Evolutionary conservation across 2,888 invertebrate genomes (phyloP), one percentile per base, ranked within the genome.

Genomic region (Phrixothrix hirtus): DNA sequence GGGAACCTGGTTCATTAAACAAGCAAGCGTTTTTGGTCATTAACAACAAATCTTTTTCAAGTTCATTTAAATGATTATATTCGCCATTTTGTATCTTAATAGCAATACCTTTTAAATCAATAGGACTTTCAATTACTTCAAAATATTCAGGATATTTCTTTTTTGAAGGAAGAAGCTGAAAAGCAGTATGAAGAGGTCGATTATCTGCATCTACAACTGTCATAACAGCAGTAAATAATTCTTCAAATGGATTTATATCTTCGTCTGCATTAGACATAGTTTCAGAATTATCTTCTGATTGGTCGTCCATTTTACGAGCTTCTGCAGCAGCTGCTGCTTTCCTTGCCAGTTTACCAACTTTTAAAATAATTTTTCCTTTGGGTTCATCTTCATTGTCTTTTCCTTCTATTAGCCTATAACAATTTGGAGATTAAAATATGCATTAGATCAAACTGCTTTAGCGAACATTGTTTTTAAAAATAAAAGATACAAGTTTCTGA

Each of bases 1-100:
- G 89, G 9, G 96, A 96, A 1, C 95, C 95, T 0, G 98, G 95
- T 70, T 97, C 97, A 73, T 98, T 98, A 71, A 95, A 99, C 11
- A 86, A 81, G 71, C 95, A 96, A 0, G 98, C 98, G 75, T 99
- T 99, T 60, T 89, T 87, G 36, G 92, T 91, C 90, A 99, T 92
- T 42, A 92, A 79, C 59, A 88, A 75, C 27, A 99, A 76, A 79
- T 99, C 98, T 56, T 86, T 86, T 73, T 96, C 96, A 79, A 99
- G 81, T 45, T 95, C 94, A 34, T 79, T 78, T 25, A 98, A 74
- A 57, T 78, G 83, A 0, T 80, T 77, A 71, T 98, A 99, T 44
- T 89, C 87, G 42, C 85, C 86, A 48, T 86, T 86, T 75, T 93
- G 92, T 42, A 98, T 92, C 76, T 92, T 94, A 49, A 86, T 86